Conservation (phyloP, 1,140 invertebrate genomes). For the Prorops nasuta region DNA sequence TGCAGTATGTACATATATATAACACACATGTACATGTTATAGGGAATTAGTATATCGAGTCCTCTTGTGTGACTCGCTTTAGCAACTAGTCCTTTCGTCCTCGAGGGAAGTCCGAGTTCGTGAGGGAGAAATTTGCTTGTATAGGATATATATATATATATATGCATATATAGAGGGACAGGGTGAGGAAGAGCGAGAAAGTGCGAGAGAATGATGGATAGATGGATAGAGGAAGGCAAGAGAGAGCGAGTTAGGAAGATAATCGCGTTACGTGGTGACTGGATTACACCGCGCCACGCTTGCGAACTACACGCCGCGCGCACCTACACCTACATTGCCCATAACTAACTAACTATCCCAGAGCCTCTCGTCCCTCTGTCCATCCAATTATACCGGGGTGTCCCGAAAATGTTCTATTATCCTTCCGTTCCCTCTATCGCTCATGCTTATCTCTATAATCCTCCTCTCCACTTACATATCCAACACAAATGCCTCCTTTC, state of each 20-base stretch:
- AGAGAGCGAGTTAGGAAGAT: conserved; percentile 29
- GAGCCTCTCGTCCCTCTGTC: conserved; percentile 10
- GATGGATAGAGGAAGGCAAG: conserved; percentile 17
- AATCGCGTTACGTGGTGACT: conserved; percentile 40
- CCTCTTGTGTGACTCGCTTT: too few species aligned
- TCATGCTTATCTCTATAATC: not conserved
- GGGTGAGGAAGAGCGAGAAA: not conserved
- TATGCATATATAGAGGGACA: not conserved
- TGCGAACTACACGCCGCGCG: conserved; percentile 26
- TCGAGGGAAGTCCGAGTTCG: too few species aligned
- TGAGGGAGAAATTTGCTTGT: too few species aligned
- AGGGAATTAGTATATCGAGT: too few species aligned
- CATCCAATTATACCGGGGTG: conserved; percentile 5
- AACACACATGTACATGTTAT: too few species aligned
- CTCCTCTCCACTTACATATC: too few species aligned
- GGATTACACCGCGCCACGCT: conserved; percentile 36
- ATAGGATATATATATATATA: too few species aligned
- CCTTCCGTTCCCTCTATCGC: not conserved
- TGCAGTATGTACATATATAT: too few species aligned
- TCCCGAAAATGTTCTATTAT: conserved; percentile 17
- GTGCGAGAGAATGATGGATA: too few species aligned
- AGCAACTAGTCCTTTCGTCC: too few species aligned
- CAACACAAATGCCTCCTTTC: too few species aligned
- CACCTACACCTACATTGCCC: conserved; percentile 11
- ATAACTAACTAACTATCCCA: conserved; percentile 14